These are phyloP conservation scores for Nematopogon swammerdamellus DNA, from an alignment of 2,888 invertebrate species.

Conservation along the genomic window DNA sequence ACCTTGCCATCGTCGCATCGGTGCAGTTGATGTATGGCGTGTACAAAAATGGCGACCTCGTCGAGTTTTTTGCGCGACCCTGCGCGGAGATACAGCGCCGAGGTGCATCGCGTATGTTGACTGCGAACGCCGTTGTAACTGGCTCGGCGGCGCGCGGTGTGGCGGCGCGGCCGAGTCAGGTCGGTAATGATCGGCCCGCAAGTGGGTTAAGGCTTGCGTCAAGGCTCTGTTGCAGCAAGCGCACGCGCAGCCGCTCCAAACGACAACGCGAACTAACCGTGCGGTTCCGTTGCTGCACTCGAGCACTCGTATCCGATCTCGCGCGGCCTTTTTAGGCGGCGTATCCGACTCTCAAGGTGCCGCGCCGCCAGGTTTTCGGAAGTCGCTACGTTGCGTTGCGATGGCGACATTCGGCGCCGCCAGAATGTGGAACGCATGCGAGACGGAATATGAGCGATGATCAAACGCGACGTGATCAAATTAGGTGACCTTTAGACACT, in stretches of 20 bases:
- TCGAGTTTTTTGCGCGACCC: no score
- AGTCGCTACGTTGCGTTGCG: not conserved
- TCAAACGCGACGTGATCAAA: no score
- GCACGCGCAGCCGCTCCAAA: slow-evolving; percentile 55
- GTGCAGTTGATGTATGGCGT: not conserved
- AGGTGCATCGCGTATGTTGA: not conserved
- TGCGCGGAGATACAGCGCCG: not conserved
- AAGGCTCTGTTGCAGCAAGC: slow-evolving; percentile 57
- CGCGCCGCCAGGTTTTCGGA: not conserved
- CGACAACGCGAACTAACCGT: slow-evolving; percentile 16
- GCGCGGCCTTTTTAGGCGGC: not conserved
- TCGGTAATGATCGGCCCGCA: slow-evolving; percentile 39
- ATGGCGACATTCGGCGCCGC: not conserved
- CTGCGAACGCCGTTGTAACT: not conserved
- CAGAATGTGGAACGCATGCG: not conserved
- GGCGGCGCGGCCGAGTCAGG: no score
- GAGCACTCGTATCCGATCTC: not conserved
- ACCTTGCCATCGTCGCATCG: not conserved
- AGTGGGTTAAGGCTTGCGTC: slow-evolving; percentile 54
- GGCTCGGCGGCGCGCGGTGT: not conserved
- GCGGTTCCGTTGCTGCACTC: not conserved
- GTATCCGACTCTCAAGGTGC: not conserved
- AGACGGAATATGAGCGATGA: no score
- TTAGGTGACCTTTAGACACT: no score
- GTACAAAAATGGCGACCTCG: no score